Evolutionary conservation across 2,113 vertebrate species (phyloP).

Genomic region (Hirundichthys speculiger): DNA sequence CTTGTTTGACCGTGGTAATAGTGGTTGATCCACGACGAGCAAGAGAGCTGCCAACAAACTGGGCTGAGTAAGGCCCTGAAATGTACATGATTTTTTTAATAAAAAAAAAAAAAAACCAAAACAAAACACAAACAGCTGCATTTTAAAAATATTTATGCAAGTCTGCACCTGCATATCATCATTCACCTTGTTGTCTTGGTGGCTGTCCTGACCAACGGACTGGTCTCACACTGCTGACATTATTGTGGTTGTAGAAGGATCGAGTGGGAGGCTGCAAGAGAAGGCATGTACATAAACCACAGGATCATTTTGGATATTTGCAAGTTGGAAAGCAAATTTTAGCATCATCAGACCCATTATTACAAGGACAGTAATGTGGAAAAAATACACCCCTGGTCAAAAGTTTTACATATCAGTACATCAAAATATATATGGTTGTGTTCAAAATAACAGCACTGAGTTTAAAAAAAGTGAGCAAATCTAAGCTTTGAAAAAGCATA

Average conservation of each 20-base stretch:
- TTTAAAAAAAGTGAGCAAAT: too few relatives aligned
- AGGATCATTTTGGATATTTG: too few relatives aligned
- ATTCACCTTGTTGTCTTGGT: slow-evolving; percentile 85
- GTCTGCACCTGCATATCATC: neutral
- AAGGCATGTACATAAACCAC: neutral
- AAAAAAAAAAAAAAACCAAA: neutral
- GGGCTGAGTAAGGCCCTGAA: slow-evolving; percentile 76
- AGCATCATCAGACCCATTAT: too few relatives aligned
- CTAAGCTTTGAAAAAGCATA: too few relatives aligned
- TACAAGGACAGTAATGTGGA: too few relatives aligned
- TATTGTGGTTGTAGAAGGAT: slow-evolving; percentile 84
- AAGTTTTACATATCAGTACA: too few relatives aligned
- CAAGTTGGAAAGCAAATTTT: too few relatives aligned
- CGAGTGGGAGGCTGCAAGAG: slow-evolving; percentile 83
- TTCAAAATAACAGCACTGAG: too few relatives aligned
- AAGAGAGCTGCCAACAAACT: slow-evolving; percentile 67
- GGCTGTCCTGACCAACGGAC: slow-evolving; percentile 86
- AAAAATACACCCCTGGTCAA: too few relatives aligned
- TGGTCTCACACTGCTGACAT: slow-evolving; percentile 73
- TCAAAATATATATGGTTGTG: too few relatives aligned
- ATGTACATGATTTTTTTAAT: neutral
- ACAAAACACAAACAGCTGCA: too few relatives aligned
- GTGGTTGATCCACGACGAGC: slow-evolving; percentile 79
- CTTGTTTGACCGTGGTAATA: slow-evolving; percentile 87
- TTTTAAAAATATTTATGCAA: too few relatives aligned